Conservation (phyloP, 2,888 invertebrate genomes). For the Agyllia agylla region DNA sequence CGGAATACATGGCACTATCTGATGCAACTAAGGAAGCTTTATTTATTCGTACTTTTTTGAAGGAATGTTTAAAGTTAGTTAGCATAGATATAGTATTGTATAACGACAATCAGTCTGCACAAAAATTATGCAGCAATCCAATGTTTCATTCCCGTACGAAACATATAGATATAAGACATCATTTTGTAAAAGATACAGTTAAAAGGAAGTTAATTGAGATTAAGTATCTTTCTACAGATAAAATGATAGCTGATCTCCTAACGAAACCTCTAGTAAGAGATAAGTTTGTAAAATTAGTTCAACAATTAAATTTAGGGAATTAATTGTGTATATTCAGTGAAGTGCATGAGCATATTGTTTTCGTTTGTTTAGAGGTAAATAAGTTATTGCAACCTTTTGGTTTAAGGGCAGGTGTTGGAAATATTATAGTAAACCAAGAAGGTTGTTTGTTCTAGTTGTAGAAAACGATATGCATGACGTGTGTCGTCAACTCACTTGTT, state of each 20-base stretch:
- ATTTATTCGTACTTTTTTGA: neutral
- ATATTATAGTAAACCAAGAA: neutral
- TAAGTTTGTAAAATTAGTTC: neutral
- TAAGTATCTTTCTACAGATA: neutral
- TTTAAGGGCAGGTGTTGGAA: neutral
- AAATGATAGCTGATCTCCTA: neutral
- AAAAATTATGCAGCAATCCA: neutral
- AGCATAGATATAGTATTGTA: neutral
- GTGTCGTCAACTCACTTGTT: too few relatives aligned
- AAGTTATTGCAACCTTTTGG: neutral
- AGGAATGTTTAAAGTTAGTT: neutral
- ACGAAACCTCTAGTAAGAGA: neutral
- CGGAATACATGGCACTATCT: neutral
- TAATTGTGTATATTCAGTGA: neutral
- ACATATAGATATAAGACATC: neutral
- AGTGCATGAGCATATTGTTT: neutral
- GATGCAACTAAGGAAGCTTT: neutral
- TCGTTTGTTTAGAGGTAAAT: neutral
- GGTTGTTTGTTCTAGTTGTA: too few relatives aligned
- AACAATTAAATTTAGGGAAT: neutral
- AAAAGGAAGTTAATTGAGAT: neutral
- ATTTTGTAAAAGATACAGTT: neutral
- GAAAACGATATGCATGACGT: too few relatives aligned
- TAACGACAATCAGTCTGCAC: constrained; percentile 15
- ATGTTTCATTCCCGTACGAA: neutral